Conservation (phyloP, 2,797 vertebrate species). For the Crocidura indochinensis region DNA sequence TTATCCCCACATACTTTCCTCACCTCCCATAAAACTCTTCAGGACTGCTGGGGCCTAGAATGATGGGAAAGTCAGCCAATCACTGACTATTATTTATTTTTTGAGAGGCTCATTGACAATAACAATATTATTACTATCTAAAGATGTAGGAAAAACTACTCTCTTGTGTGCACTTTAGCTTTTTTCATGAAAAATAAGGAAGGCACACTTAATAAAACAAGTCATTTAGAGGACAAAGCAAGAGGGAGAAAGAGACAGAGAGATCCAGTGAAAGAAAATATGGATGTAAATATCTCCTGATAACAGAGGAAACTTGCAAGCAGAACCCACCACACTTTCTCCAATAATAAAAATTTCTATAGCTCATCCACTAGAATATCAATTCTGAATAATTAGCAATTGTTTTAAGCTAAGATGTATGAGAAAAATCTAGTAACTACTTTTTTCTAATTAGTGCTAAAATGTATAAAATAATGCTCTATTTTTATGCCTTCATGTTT, state of each 20-base stretch:
- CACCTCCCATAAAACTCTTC: background rate
- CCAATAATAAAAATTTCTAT: background rate
- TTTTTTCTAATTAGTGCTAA: background rate
- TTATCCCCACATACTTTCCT: background rate
- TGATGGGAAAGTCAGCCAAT: background rate
- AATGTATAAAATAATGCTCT: background rate
- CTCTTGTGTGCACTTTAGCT: background rate
- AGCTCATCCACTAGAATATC: background rate
- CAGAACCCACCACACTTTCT: background rate
- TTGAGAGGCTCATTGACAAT: background rate
- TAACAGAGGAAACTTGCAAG: background rate
- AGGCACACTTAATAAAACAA: background rate
- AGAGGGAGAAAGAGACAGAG: background rate
- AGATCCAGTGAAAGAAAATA: background rate
- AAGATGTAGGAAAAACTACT: background rate
- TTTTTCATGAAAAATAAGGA: background rate
- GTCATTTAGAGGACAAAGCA: background rate
- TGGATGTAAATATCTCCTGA: no score
- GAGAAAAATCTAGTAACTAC: background rate
- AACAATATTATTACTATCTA: background rate
- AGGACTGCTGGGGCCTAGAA: background rate
- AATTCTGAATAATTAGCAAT: background rate
- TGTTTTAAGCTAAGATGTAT: background rate
- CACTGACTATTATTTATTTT: background rate
- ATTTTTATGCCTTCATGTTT: background rate